Percentiles rank a stretch among this genome's conserved stretches.
Evolutionary conservation across 2,888 invertebrate genomes (phyloP).

Genomic region (Eristalis intricaria): DNA sequence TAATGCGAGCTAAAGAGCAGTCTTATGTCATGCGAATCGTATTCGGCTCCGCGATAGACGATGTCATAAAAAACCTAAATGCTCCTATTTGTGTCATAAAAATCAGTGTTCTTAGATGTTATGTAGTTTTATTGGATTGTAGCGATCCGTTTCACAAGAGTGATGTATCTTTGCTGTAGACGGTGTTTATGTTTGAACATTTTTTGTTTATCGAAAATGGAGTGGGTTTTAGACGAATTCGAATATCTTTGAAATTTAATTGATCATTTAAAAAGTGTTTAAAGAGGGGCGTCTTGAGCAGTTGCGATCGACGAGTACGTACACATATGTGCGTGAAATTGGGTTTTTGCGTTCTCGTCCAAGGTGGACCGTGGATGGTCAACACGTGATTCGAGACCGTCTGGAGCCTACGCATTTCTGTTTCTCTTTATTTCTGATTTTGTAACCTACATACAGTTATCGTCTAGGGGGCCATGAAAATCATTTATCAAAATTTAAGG

Average conservation of each 20-base stretch:
- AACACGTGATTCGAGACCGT: background rate
- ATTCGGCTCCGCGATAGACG: slow-evolving; percentile 6
- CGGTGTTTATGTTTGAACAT: background rate
- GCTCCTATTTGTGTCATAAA: slow-evolving; percentile 49
- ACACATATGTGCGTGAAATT: background rate
- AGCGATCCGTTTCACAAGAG: slow-evolving; percentile 14
- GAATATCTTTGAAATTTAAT: slow-evolving; percentile 23
- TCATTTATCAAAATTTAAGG: too few species aligned
- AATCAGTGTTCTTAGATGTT: slow-evolving; percentile 35
- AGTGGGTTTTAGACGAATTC: background rate
- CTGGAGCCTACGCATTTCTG: background rate
- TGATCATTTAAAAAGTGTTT: background rate
- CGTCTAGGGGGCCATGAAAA: too few species aligned
- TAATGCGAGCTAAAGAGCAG: slow-evolving; percentile 6
- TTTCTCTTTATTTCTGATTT: too few species aligned
- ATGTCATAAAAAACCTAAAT: slow-evolving; percentile 23
- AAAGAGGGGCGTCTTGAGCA: background rate
- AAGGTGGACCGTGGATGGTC: background rate
- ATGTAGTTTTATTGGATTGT: slow-evolving; percentile 14
- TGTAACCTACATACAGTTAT: too few species aligned
- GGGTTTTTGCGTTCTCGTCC: background rate
- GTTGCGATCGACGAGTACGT: background rate
- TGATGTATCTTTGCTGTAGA: background rate
- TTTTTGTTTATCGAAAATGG: background rate
- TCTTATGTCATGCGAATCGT: slow-evolving; percentile 9